Conservation (phyloP, 2,888 invertebrate species). For the Leistus spinibarbis region DNA sequence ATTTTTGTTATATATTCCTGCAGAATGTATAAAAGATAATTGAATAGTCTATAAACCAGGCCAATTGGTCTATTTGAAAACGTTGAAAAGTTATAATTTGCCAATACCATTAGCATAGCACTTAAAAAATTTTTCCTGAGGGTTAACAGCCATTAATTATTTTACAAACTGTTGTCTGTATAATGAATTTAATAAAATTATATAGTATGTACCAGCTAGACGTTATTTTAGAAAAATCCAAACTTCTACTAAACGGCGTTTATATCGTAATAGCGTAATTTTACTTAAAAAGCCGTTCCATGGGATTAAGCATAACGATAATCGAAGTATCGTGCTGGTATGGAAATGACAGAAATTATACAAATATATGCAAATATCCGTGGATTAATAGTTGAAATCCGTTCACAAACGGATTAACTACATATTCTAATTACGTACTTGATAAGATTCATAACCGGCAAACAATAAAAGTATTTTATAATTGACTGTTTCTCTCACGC, state of each 20-base stretch:
- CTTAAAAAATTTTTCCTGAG: background rate
- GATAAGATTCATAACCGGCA: constrained; percentile 13
- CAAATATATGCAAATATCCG: constrained; percentile 30
- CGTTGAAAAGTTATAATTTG: too few relatives aligned
- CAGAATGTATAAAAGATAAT: background rate
- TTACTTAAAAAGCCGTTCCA: constrained; percentile 17
- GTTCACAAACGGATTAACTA: constrained; percentile 24
- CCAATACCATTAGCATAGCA: too few relatives aligned
- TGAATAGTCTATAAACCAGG: too few relatives aligned
- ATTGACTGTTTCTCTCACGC: background rate
- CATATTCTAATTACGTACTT: constrained; percentile 21
- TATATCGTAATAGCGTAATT: constrained; percentile 30
- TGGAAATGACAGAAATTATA: constrained; percentile 36
- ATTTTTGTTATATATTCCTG: too few relatives aligned
- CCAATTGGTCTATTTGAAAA: background rate
- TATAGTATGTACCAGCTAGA: constrained; percentile 4
- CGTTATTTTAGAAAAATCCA: background rate
- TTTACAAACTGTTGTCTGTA: background rate
- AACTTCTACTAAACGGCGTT: constrained; percentile 26
- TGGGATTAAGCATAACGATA: constrained; percentile 23
- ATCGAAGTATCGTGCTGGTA: constrained; percentile 25
- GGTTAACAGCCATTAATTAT: constrained; percentile 27
- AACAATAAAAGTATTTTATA: background rate
- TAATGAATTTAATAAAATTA: constrained; percentile 31
- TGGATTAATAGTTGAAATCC: constrained; percentile 24